These are phyloP conservation scores for Vespertilio murinus DNA, from an alignment of 2,797 vertebrate genomes.

Conservation along the genomic window DNA sequence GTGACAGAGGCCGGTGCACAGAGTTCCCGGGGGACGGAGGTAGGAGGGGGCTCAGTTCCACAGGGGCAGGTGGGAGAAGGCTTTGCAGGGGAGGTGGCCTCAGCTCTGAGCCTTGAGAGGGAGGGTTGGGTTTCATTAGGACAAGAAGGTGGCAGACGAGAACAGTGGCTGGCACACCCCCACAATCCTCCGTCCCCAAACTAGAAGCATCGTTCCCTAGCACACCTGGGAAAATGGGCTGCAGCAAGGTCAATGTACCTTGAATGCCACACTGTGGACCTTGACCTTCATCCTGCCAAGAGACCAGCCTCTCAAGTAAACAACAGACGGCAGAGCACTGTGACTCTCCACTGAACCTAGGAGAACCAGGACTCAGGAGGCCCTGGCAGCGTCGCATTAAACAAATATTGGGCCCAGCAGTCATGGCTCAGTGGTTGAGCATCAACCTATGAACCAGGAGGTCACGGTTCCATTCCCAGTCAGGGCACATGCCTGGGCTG, in stretches of 20 bases:
- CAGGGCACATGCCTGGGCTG: no score
- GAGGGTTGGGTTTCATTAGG: background rate
- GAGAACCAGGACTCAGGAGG: background rate
- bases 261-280: background rate
- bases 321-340: fast-evolving
- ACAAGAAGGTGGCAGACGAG: background rate
- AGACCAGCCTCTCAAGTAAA: background rate
- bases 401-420: no score
- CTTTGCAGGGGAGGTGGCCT: background rate
- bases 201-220: background rate
- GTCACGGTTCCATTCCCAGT: no score
- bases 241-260: background rate
- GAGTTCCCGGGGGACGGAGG: background rate
- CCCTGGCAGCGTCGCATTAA: background rate
- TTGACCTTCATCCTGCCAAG: background rate
- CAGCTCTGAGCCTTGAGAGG: background rate
- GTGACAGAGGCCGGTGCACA: background rate
- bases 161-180: fast-evolving
- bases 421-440: no score
- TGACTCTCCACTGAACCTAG: background rate
- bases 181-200: no score
- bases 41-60: background rate
- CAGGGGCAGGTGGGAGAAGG: background rate
- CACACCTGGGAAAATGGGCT: background rate
- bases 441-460: no score